Evolutionary conservation across 2,797 vertebrate genomes (phyloP).

Genomic region (Pseudochirops cupreus): DNA sequence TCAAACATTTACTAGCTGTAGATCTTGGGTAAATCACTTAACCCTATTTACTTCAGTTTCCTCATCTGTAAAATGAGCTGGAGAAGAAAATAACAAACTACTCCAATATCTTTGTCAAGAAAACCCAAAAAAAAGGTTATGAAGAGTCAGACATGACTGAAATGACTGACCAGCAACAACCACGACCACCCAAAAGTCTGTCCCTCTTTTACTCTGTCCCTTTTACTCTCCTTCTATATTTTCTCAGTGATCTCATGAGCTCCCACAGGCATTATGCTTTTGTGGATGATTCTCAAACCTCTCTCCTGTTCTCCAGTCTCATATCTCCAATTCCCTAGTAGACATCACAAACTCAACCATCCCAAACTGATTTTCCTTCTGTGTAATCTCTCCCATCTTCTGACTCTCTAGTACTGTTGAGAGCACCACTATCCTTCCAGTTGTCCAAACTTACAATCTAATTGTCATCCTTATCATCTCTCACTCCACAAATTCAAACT

Average conservation of each 20-base stretch:
- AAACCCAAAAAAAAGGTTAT: not conserved
- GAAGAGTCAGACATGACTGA: not conserved
- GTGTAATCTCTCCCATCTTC: not conserved
- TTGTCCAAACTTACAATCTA: not conserved
- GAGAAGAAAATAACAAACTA: not conserved
- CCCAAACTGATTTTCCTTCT: not conserved
- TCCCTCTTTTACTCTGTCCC: not conserved
- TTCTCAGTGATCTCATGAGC: not conserved
- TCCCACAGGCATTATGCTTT: not conserved
- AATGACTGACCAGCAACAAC: not conserved
- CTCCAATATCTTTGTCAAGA: not conserved
- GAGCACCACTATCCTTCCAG: not conserved
- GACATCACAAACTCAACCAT: not conserved
- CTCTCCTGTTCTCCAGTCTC: not conserved
- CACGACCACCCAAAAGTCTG: not conserved
- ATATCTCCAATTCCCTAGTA: not conserved
- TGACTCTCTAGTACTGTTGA: not conserved
- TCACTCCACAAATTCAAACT: not conserved
- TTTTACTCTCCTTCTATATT: not conserved
- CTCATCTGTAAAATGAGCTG: not conserved
- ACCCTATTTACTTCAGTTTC: not conserved
- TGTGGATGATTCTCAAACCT: not conserved
- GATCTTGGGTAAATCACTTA: not conserved
- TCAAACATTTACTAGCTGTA: not conserved
- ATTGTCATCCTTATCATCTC: not conserved